Evolutionary conservation across 2,888 invertebrate species (phyloP), one percentile per base, ranked within the genome.

Genomic region (Drosophila colorata): DNA sequence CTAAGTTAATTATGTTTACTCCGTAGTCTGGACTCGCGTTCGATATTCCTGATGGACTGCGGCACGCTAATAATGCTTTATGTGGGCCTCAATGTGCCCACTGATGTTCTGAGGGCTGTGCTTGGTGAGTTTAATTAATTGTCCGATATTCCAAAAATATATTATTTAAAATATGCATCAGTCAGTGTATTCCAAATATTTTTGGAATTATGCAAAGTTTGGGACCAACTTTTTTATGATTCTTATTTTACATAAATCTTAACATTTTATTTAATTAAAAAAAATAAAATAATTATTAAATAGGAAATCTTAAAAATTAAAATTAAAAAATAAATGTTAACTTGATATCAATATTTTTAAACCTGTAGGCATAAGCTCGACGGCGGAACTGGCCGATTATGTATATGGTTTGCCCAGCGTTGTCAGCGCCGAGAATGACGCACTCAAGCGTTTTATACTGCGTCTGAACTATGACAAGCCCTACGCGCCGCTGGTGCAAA

Each of bases 11-110:
- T 4, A 20, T 31, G 3, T 40, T 6, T 57, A 20, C 1, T 23
- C 9, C 57, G 1, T 28, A 94, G 95, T 70, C 91, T 98, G 64
- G 96, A 97, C 90, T 93, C 97, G 44, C 95, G 96, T 49, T 99
- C 99, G 31, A 97, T 97, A 9, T 99, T 98, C 92, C 93, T 99
- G 3, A 93, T 99, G 91, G 99, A 99, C 92, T 95, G 96, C 75
- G 98, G 97, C 9, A 95, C 96, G 58, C 94, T 94, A 66, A 95
- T 99, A 93, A 94, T 96, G 48, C 91, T 99, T 52, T 96, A 97
- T 91, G 94, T 99, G 40, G 97, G 98, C 46, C 95, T 96, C 72
- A 96, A 94, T 76, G 95, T 96, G 37, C 94, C 95, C 69, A 93
- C 95, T 43, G 94, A 94, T 53, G 96, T 96, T 91, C 94, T 98